These are phyloP conservation scores for Hermaeophaga mercurialis DNA, from an alignment of 2,888 invertebrate species.

Conservation along the genomic window DNA sequence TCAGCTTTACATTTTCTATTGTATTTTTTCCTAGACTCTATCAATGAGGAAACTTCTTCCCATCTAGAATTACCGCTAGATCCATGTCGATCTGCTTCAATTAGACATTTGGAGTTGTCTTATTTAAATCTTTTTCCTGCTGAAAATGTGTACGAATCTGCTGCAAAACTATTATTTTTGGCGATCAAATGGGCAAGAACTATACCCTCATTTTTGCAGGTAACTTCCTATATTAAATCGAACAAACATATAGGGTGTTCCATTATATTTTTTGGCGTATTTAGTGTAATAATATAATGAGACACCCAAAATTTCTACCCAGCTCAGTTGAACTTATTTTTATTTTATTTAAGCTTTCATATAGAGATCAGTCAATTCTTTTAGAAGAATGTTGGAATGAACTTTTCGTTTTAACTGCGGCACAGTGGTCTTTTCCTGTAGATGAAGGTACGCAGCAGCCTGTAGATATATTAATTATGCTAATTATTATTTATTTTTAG, in stretches of 20 bases:
- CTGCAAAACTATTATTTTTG: conserved; percentile 76
- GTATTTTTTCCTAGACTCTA: conserved; percentile 24
- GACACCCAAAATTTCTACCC: too few relatives aligned
- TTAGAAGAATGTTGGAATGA: conserved; percentile 84
- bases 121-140: conserved; percentile 61
- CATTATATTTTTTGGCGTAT: too few relatives aligned
- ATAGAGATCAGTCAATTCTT: conserved; percentile 73
- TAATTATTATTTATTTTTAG: conserved; percentile 41
- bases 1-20: conserved; percentile 1
- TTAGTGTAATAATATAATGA: too few relatives aligned
- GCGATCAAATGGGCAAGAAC: conserved; percentile 82
- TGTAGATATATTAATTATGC: background rate
- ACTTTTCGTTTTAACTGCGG: conserved; percentile 80
- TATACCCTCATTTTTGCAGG: conserved; percentile 75
- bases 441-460: conserved; percentile 78
- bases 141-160: conserved; percentile 71
- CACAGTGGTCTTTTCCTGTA: conserved; percentile 78
- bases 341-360: conserved; percentile 61
- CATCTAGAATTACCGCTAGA: conserved; percentile 52
- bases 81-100: conserved; percentile 32
- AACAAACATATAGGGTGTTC: too few relatives aligned
- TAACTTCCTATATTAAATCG: conserved; percentile 49
- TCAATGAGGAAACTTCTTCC: conserved; percentile 35
- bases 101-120: conserved; percentile 51
- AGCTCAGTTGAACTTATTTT: background rate